Evolutionary conservation across 2,797 vertebrate genomes (phyloP), one percentile per base, ranked within the genome.

Genomic region (Pitangus sulphuratus): DNA sequence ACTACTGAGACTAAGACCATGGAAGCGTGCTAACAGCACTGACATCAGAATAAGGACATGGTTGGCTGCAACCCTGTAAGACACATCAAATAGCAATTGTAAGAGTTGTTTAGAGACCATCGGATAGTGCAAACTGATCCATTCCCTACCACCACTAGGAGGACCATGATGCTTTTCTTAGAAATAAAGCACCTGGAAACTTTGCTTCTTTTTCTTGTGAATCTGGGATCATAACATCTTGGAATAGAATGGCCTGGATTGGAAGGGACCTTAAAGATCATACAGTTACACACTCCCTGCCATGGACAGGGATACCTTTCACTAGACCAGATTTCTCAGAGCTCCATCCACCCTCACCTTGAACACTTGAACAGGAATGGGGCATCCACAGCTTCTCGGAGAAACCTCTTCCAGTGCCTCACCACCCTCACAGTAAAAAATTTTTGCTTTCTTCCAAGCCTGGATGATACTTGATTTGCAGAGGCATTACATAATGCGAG

Each of bases 401-500:
- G 22, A 21, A 35, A 56, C 10, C 3, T 35, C 3, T 35, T 71
- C 17, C 26, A 35, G 50, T 48, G 21, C 35, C 35, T 64, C 50
- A n/a, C 8, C 14, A 35, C 15, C 14, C 35, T 26, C 31, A 42
- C 11, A 18, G 5, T 19, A 56, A 56, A 62, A 26, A 42, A n/a
- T 11, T 31, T 28, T n/a, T 71, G 8, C 10, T 40, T 60, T 76
- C 47, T 72, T 85, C 50, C 25, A 80, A 40, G 10, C 4, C 28
- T 69, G 45, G 8, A 8, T 35, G 10, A 15, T 64, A 35, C 33
- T 25, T 56, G 21, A 3, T 83, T 85, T 79, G 37, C 21, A 71
- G 58, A 68, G 72, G 15, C 15, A 60, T 51, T 33, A 28, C 3
- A 42, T 1, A 19, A 30, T 8, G 11, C 0, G 1, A 68, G 15